Evolutionary conservation across 1,140 invertebrate species (phyloP).

Genomic region (Belonocnema kinseyi): DNA sequence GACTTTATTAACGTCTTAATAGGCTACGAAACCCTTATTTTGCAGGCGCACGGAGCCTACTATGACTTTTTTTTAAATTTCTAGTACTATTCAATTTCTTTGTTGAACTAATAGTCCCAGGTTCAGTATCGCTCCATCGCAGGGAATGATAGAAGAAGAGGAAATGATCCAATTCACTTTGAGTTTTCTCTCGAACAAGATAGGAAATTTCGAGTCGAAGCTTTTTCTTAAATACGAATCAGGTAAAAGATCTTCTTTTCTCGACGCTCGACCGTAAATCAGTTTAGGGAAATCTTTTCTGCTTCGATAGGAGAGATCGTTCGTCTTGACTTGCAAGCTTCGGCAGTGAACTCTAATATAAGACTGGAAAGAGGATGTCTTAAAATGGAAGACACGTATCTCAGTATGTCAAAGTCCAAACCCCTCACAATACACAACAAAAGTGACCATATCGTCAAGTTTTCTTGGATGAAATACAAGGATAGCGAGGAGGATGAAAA

Average conservation of each 20-base stretch:
- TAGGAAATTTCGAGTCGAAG: constrained; percentile 54
- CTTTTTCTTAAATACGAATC: constrained; percentile 70
- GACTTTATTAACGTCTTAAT: no score
- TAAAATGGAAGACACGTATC: constrained; percentile 69
- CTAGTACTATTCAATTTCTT: neutral
- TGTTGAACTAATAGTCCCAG: constrained; percentile 46
- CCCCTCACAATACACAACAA: constrained; percentile 70
- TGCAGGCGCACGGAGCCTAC: no score
- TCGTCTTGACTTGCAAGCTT: constrained; percentile 15
- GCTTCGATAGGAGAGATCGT: constrained; percentile 28
- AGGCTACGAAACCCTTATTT: no score
- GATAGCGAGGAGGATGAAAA: constrained; percentile 50
- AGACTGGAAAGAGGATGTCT: constrained; percentile 58
- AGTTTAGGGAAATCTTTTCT: constrained; percentile 32
- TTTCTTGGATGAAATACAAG: constrained; percentile 68
- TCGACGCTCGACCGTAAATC: neutral
- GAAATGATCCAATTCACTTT: constrained; percentile 61
- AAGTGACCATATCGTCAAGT: constrained; percentile 67
- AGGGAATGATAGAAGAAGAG: constrained; percentile 63
- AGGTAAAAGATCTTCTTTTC: constrained; percentile 52
- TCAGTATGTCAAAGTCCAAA: constrained; percentile 65
- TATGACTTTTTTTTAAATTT: constrained; percentile 24
- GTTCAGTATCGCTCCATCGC: constrained; percentile 67
- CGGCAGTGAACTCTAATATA: constrained; percentile 59
- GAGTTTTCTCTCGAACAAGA: constrained; percentile 56